Evolutionary conservation across 2,888 invertebrate species (phyloP).

Genomic region (Yponomeuta sedellus): DNA sequence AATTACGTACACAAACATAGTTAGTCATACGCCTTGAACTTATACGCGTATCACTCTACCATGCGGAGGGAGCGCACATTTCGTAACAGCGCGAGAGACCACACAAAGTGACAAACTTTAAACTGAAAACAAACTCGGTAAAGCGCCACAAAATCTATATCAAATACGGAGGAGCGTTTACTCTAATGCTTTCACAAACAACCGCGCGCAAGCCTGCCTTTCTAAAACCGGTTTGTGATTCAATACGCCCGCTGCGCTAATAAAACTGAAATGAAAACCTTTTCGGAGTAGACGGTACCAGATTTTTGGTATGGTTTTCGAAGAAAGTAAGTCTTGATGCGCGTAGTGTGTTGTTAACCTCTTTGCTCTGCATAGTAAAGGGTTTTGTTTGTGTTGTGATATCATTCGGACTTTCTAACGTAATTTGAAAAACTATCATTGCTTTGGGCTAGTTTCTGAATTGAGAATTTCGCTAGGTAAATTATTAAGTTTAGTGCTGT

Average conservation of each 20-base stretch:
- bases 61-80: background rate
- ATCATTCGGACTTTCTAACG: too few species aligned
- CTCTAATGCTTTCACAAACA: constrained; percentile 64
- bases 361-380: too few species aligned
- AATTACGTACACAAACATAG: background rate
- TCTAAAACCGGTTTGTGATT: constrained; percentile 3
- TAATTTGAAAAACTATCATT: too few species aligned
- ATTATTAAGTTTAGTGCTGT: too few species aligned
- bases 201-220: constrained; percentile 18
- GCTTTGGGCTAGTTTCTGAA: too few species aligned
- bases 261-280: background rate
- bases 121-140: constrained; percentile 58
- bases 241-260: background rate
- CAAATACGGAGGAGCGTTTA: constrained; percentile 52
- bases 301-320: background rate
- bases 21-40: background rate
- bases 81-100: constrained; percentile 31
- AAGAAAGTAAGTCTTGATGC: background rate
- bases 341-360: too few species aligned
- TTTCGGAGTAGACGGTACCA: background rate
- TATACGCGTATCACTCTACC: background rate
- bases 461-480: too few species aligned
- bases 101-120: constrained; percentile 62
- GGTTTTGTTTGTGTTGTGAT: too few species aligned
- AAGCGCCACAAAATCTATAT: constrained; percentile 52